Evolutionary conservation across 2,797 vertebrate genomes (phyloP), one percentile per base, ranked within the genome.

Genomic region (Chaunax sp.): DNA sequence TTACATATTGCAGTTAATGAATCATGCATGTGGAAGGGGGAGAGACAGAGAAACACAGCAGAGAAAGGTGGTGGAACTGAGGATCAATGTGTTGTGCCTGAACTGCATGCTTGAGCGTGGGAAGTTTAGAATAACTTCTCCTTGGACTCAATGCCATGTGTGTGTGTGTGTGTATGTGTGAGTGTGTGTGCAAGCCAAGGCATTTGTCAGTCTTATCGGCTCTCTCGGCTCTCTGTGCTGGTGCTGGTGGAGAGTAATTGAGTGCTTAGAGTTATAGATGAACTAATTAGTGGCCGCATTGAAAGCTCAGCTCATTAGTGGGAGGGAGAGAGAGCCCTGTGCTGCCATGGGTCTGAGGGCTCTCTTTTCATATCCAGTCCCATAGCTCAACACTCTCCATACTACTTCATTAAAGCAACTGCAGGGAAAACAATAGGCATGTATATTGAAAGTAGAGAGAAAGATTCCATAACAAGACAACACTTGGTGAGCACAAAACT

Each of bases 221-320:
- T 88, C 80, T 77, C 82, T 89, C 52, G 74, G 82, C 78, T 77
- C 83, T 87, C 79, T 69, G 72, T 77, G 83, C 72, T 82, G 77
- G 72, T 74, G 84, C 82, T 87, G 79, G 70, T 86, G 77, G 72
- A 88, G 90, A 90, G 89, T 92, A 92, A 92, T 91, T 92, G 89
- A 89, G 87, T 90, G 90, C 90, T 93, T 90, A 90, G 87, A 88
- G 87, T 93, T 91, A 88, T 91, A 90, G 92, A 92, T 92, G 91
- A 92, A 92, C 90, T 92, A 93, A 93, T 93, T 92, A 93, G 87
- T 78, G 79, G 81, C 78, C 43, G 56, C 84, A 85, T 56, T 89
- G 87, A 91, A 89, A 90, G 88, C 89, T 87, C 80, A 78, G 81
- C 91, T 93, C 92, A 91, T 92, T 92, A 92, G 88, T 75, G 80